phyloP scores from a whole-genome alignment of 1,140 invertebrate species.

The Ditylenchus dipsaci region DNA sequence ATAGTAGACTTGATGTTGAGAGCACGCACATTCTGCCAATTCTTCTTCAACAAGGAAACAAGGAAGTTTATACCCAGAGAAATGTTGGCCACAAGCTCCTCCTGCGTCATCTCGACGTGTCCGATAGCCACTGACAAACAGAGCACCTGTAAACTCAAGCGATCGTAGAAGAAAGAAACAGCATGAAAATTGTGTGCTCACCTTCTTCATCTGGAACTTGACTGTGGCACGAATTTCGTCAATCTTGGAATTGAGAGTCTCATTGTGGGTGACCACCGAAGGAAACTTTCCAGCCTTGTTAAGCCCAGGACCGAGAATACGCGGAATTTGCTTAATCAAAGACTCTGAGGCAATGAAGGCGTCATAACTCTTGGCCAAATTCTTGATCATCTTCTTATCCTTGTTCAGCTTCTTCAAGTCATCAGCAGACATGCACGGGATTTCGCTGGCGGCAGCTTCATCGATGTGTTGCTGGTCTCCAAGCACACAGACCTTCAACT shows the following conservation, averaged over 20 bases:
- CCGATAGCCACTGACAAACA: constrained; percentile 95
- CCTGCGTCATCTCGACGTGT: constrained; percentile 88
- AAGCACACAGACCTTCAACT: constrained; percentile 95
- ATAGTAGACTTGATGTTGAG: constrained; percentile 97
- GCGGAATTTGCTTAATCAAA: constrained; percentile 97
- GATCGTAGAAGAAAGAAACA: no score
- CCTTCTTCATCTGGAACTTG: constrained; percentile 99
- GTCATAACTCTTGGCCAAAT: constrained; percentile 88
- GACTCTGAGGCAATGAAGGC: constrained; percentile 97
- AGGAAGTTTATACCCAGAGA: constrained; percentile 96
- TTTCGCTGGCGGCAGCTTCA: constrained; percentile 84
- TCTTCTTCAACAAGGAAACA: constrained; percentile 97
- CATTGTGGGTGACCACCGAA: constrained; percentile 88
- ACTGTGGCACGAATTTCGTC: constrained; percentile 98
- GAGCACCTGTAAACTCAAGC: constrained; percentile 71
- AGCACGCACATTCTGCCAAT: constrained; percentile 99
- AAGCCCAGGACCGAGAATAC: constrained; percentile 93
- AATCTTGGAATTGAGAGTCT: constrained; percentile 88
- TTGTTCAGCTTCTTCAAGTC: constrained; percentile 98
- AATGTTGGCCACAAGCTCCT: constrained; percentile 92
- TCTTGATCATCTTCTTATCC: constrained; percentile 99
- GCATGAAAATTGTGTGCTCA: constrained; percentile 58
- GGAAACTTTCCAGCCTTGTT: constrained; percentile 99
- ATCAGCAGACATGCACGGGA: constrained; percentile 95
- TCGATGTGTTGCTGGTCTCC: constrained; percentile 99